phyloP scores from a whole-genome alignment of 1,140 invertebrate genomes.

The Propsilocerus akamusi region DNA sequence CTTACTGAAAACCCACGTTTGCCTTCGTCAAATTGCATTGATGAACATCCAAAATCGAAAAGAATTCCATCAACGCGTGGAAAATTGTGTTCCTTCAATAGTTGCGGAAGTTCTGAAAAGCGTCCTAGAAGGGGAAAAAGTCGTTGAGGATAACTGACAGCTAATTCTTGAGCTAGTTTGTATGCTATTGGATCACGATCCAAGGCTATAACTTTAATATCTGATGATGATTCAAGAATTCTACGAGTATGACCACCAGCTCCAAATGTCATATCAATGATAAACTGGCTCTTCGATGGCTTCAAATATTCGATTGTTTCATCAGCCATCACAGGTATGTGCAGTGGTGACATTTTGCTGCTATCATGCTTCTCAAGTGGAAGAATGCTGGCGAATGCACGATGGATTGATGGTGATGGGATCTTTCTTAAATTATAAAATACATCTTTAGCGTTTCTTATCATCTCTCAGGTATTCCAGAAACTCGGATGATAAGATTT shows the following conservation, averaged over 20 bases:
- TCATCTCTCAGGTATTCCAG: slow-evolving; percentile 37
- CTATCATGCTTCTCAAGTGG: not conserved
- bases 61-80: slow-evolving; percentile 63
- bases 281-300: slow-evolving; percentile 34
- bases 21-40: slow-evolving; percentile 78
- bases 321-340: slow-evolving; percentile 50
- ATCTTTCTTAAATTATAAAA: slow-evolving; percentile 8
- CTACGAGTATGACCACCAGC: slow-evolving; percentile 68
- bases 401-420: slow-evolving; percentile 4
- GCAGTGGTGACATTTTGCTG: slow-evolving; percentile 18
- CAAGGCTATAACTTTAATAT: slow-evolving; percentile 56
- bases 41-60: slow-evolving; percentile 90
- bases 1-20: slow-evolving; percentile 72
- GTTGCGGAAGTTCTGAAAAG: slow-evolving; percentile 66
- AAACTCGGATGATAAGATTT: slow-evolving; percentile 49
- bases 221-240: slow-evolving; percentile 33
- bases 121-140: slow-evolving; percentile 61
- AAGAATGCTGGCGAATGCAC: not conserved
- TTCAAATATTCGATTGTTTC: slow-evolving; percentile 50
- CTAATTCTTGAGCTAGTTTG: slow-evolving; percentile 40
- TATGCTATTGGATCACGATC: slow-evolving; percentile 74
- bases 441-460: slow-evolving; percentile 6
- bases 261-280: slow-evolving; percentile 88
- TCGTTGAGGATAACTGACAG: slow-evolving; percentile 41
- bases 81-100: slow-evolving; percentile 40